Percentiles rank a stretch among this genome's conserved stretches.
Conservation (phyloP, 2,113 vertebrate species). For the Serilophus lunatus region DNA sequence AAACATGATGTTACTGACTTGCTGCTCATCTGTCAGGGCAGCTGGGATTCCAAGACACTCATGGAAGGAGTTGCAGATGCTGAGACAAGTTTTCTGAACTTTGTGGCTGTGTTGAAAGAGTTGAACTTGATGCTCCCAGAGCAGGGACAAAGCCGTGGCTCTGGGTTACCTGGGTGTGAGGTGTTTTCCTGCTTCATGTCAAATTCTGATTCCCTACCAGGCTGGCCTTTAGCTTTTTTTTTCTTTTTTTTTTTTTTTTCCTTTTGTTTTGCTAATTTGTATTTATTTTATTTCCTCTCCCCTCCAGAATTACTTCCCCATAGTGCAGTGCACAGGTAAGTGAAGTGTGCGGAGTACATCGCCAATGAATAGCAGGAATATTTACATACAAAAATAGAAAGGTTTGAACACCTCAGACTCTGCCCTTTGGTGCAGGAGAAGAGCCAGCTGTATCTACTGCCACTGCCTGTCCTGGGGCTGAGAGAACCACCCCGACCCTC, state of each 20-base stretch:
- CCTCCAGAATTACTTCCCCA: background rate
- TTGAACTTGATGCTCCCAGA: background rate
- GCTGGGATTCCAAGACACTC: background rate
- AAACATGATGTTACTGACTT: rapidly evolving
- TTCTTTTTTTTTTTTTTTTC: rapidly evolving
- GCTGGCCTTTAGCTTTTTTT: background rate
- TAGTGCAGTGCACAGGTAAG: slow-evolving; percentile 37
- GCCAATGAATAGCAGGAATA: slow-evolving; percentile 22
- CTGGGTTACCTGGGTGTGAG: background rate
- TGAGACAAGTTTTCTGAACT: rapidly evolving
- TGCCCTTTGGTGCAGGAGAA: slow-evolving; percentile 10
- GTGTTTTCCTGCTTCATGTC: background rate
- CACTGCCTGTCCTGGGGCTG: background rate
- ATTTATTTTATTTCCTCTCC: background rate
- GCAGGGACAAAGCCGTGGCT: rapidly evolving
- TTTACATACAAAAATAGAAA: slow-evolving; percentile 59
- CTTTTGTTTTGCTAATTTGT: background rate
- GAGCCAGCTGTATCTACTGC: background rate
- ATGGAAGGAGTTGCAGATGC: background rate
- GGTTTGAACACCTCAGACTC: slow-evolving; percentile 33
- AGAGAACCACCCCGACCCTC: background rate
- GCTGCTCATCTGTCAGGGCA: background rate
- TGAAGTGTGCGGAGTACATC: slow-evolving; percentile 5
- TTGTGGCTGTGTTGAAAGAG: rapidly evolving
- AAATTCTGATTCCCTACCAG: background rate